phyloP scores from a whole-genome alignment of 2,113 vertebrate genomes.

The Nibea albiflora region DNA sequence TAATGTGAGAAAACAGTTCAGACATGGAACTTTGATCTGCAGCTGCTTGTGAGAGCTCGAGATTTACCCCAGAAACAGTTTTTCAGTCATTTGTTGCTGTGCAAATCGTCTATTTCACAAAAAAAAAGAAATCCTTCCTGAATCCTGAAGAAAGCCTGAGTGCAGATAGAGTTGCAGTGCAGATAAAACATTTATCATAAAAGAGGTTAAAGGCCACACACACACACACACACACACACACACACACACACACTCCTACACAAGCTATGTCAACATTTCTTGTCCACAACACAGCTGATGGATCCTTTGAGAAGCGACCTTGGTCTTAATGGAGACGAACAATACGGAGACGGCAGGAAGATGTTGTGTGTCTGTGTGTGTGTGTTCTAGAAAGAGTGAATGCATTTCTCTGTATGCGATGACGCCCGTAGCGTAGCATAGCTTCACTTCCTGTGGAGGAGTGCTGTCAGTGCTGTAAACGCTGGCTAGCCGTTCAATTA shows the following conservation, averaged over 20 bases:
- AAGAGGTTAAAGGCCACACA: background rate
- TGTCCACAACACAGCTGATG: slow-evolving; percentile 5
- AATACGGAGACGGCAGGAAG: background rate
- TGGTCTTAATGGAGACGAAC: slow-evolving; percentile 18
- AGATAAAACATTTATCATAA: background rate
- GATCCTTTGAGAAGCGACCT: slow-evolving; percentile 43
- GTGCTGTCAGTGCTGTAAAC: background rate
- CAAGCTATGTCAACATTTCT: background rate
- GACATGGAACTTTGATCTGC: background rate
- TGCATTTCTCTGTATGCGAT: slow-evolving; percentile 6
- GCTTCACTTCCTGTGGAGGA: background rate
- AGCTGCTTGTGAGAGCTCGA: background rate
- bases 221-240: background rate
- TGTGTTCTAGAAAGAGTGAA: background rate
- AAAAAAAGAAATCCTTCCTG: no score
- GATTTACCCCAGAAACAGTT: background rate
- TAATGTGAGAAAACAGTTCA: background rate
- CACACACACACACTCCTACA: background rate
- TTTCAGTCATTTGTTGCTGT: background rate
- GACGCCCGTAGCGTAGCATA: background rate
- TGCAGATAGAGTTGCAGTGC: no score
- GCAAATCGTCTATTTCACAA: background rate
- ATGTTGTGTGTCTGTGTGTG: slow-evolving; percentile 21
- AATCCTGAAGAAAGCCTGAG: background rate
- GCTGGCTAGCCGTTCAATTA: slow-evolving; percentile 5